Conservation (phyloP, 2,888 invertebrate genomes). For the Cecidostiba fungosa region DNA sequence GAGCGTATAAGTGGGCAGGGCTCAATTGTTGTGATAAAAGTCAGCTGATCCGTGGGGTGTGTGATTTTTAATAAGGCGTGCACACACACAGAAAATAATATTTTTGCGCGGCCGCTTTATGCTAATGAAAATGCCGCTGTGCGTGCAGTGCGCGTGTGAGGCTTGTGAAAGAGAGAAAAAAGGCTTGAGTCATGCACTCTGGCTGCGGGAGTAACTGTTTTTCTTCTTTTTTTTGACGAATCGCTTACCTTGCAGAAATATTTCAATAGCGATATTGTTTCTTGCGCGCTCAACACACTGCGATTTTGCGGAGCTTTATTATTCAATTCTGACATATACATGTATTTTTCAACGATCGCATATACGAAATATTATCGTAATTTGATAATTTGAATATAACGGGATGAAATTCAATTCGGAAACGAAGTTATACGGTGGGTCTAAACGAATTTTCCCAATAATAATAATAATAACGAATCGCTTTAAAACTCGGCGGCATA, state of each 20-base stretch:
- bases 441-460: no score
- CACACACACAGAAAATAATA: not conserved
- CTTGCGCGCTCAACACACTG: not conserved
- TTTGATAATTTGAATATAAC: no score
- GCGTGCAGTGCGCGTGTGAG: not conserved
- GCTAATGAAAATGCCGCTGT: constrained; percentile 21
- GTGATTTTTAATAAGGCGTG: not conserved
- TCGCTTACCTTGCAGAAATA: constrained; percentile 26
- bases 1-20: not conserved
- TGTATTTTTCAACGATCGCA: no score
- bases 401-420: no score
- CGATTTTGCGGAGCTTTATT: no score
- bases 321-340: no score
- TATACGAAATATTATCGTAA: no score
- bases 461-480: no score
- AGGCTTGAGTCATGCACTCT: not conserved
- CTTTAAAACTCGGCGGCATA: not conserved
- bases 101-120: not conserved
- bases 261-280: not conserved
- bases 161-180: constrained; percentile 17
- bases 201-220: not conserved
- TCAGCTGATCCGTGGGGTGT: not conserved
- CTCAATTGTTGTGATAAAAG: not conserved
- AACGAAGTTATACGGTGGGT: no score
- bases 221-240: not conserved